Base-by-base conservation (phyloP, 2,113 vertebrate genomes). In the Mus musculus region DNA sequence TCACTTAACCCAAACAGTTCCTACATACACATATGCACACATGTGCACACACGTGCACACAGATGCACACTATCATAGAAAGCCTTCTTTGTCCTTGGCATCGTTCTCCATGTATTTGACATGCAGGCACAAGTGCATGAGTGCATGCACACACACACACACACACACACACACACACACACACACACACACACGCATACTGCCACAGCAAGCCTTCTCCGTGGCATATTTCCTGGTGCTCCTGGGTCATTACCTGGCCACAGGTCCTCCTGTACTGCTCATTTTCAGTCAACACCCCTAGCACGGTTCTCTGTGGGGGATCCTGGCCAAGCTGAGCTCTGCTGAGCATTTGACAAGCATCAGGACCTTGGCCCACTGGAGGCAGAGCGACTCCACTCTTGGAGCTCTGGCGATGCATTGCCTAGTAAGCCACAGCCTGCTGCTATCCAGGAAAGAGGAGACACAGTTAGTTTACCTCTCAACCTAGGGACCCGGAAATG, bases 261-360 rank as follows among this genome's bases (percentile, higher is more conserved):
- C 96, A 73, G 39, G 98, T 97, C 85, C 97, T 98, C 91, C 94
- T 96, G 28, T 81, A 97, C 89, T 99, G 99, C 78, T 99, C 99
- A 91, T 99, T 99, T 69, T 99, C 99, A 61, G 97, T 98, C 90
- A 99, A 90, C 76, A 99, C 98, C 1, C 99, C 99, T n/a, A 99
- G 98, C 42, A 99, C 99, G 0, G 98, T 98, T 78, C 99, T 99
- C 30, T 98, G 98, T 7, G 95, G 98, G 28, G 87, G 93, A 42
- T 97, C 98, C 42, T 97, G 98, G 80, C 87, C 84, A 0, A 97
- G 78, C 80, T 89, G 98, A 26, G 95, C 89, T 80, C 96, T 73
- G 33, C 75, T 96, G 5, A 98, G 98, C 75, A 90, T 59, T 90
- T 92, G 95, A 71, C 94, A 96, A 22, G 87, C 71, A 75, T 98